Evolutionary conservation across 2,113 vertebrate species (phyloP).

Genomic region (Oryzias woworae): DNA sequence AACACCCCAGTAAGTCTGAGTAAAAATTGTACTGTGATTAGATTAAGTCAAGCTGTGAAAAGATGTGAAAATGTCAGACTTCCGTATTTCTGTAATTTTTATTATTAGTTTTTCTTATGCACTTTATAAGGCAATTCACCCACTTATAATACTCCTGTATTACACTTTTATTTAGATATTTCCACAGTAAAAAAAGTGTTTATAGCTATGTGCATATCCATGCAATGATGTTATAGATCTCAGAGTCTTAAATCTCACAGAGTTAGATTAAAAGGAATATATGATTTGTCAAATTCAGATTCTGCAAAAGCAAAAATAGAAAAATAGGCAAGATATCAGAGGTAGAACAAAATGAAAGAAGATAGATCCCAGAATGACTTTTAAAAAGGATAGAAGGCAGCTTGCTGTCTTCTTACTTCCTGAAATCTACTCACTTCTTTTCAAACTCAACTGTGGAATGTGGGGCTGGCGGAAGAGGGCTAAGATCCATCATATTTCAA

Average conservation of each 20-base stretch:
- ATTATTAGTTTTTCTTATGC: too few species aligned
- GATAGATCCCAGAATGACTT: conserved; percentile 32
- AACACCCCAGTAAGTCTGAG: too few species aligned
- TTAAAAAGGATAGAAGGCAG: conserved; percentile 27
- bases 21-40: too few species aligned
- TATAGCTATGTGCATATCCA: too few species aligned
- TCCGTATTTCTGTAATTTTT: too few species aligned
- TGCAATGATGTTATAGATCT: too few species aligned
- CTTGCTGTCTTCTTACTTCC: conserved; percentile 30
- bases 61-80: too few species aligned
- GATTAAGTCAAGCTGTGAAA: too few species aligned
- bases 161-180: too few species aligned
- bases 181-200: too few species aligned
- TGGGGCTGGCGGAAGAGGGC: conserved; percentile 43
- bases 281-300: conserved; percentile 42
- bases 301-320: conserved; percentile 26
- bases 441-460: conserved; percentile 49
- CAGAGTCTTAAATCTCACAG: conserved; percentile 29
- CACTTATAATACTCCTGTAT: too few species aligned
- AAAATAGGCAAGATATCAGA: conserved; percentile 8
- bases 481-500: conserved; percentile 40
- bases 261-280: conserved; percentile 45
- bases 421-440: conserved; percentile 47
- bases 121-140: too few species aligned
- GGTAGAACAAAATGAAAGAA: conserved; percentile 3